Evolutionary conservation across 2,888 invertebrate species (phyloP).

Genomic region (Pediacus dermestoides): DNA sequence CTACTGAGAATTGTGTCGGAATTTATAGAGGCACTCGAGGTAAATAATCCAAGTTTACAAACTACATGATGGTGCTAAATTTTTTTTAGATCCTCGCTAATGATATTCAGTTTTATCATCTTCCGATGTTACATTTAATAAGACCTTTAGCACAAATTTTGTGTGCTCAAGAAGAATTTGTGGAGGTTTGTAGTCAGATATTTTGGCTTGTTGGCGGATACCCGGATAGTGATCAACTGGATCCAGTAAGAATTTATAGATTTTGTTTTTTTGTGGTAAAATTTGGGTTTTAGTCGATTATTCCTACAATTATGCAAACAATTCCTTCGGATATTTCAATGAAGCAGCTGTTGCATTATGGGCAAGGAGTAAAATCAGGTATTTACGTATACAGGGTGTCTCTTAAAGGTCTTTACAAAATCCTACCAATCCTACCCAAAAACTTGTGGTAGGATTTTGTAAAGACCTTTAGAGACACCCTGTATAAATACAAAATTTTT

Average conservation of each 20-base stretch:
- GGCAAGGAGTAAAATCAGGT: slow-evolving; percentile 12
- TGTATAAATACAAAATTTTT: no score
- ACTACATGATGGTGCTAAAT: no score
- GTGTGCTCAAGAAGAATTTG: slow-evolving; percentile 6
- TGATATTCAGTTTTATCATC: slow-evolving; percentile 5
- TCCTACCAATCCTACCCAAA: no score
- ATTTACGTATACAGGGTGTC: no score
- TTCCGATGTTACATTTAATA: slow-evolving; percentile 7
- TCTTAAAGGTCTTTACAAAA: no score
- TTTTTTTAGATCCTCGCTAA: slow-evolving; percentile 5
- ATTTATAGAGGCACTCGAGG: no score
- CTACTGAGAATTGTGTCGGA: slow-evolving; percentile 4
- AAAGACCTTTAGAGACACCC: no score
- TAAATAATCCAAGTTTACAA: no score
- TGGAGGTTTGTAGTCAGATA: slow-evolving; percentile 7
- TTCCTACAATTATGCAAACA: slow-evolving; percentile 7
- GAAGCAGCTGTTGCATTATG: slow-evolving; percentile 11
- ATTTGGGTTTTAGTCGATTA: no score
- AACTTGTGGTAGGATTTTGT: no score
- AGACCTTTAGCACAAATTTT: slow-evolving; percentile 10
- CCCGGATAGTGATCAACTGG: slow-evolving; percentile 5
- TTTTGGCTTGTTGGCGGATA: slow-evolving; percentile 8
- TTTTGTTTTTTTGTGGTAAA: no score
- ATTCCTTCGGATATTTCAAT: slow-evolving; percentile 11
- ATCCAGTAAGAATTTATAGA: slow-evolving; percentile 5